Evolutionary conservation across 2,113 vertebrate species (phyloP), one percentile per base, ranked within the genome.

Genomic region (Narcine bancroftii): DNA sequence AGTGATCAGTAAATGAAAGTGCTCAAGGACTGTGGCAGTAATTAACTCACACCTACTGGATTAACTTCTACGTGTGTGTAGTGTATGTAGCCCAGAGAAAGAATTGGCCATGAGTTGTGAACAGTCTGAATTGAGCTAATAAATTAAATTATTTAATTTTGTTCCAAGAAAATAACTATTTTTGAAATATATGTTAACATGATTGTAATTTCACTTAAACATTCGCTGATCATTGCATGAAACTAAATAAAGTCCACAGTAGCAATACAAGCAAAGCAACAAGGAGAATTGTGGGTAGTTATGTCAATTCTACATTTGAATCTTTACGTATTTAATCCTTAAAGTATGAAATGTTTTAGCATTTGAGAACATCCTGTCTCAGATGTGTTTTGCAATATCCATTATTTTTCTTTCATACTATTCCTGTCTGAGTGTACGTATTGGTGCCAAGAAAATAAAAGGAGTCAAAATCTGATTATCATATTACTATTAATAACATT

Each of bases 401-500:
- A 69, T 69, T 47, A 21, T 87, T 87, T 56, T 63, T n/a, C 50
- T 87, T 87, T 87, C 39, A 63, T 66, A 91, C 17, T 39, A 69
- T 69, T 91, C 26, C 63, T 13, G 63, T 45, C 63, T 91, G 19
- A 39, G 60, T 15, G n/a, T 60, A 10, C 53, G 60, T 60, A 60
- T n/a, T 56, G 33, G 53, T 89, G 56, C 63, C 63, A 91, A 66
- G 87, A 91, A 91, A 66, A 63, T 45, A 66, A 91, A 26, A 91
- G n/a, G 83, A 69, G 63, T 45, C 39, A 45, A 69, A 45, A 45
- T 91, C 42, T 89, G 87, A 66, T 89, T 42, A 87, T 15, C 33
- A 39, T 45, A n/a, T 89, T 83, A 24, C 56, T 66, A 45, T 9
- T 63, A 66, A 66, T 19, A 45, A n/a, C 50, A 19, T 60, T 69